Conservation (phyloP, 2,113 vertebrate species). For the Chionomys nivalis region DNA sequence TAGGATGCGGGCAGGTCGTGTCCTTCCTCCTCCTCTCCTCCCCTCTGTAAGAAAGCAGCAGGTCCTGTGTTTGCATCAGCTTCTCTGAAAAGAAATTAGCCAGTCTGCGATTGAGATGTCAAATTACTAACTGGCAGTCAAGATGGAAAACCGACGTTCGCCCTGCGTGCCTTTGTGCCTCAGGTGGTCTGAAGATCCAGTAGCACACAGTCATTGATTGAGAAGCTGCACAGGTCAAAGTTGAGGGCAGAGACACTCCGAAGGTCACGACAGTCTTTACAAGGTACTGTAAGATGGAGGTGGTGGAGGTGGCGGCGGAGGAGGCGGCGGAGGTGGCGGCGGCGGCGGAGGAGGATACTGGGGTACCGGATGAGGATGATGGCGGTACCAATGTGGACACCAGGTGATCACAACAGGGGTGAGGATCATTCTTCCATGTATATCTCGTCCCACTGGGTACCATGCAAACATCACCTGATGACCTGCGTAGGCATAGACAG, state of each 20-base stretch:
- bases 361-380: conserved; percentile 60
- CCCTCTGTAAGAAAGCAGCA: conserved; percentile 60
- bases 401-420: conserved; percentile 77
- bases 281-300: conserved; percentile 66
- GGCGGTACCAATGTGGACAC: conserved; percentile 73
- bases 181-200: conserved; percentile 29
- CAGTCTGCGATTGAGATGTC: conserved; percentile 28
- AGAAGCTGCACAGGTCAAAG: conserved; percentile 60
- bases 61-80: conserved; percentile 59
- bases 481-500: conserved; percentile 36
- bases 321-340: not conserved
- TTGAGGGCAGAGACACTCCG: conserved; percentile 52
- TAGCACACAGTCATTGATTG: conserved; percentile 57
- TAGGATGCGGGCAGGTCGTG: conserved; percentile 40
- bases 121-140: conserved; percentile 47
- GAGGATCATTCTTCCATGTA: conserved; percentile 63
- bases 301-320: not conserved
- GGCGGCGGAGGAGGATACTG: conserved; percentile 65
- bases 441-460: conserved; percentile 78
- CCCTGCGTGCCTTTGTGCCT: not conserved
- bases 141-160: not conserved
- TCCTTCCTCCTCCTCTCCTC: conserved; percentile 55
- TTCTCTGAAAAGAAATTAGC: conserved; percentile 63
- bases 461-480: conserved; percentile 72
- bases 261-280: conserved; percentile 38